Base-by-base conservation (phyloP, 1,140 invertebrate genomes). In the Vanessa atalanta region DNA sequence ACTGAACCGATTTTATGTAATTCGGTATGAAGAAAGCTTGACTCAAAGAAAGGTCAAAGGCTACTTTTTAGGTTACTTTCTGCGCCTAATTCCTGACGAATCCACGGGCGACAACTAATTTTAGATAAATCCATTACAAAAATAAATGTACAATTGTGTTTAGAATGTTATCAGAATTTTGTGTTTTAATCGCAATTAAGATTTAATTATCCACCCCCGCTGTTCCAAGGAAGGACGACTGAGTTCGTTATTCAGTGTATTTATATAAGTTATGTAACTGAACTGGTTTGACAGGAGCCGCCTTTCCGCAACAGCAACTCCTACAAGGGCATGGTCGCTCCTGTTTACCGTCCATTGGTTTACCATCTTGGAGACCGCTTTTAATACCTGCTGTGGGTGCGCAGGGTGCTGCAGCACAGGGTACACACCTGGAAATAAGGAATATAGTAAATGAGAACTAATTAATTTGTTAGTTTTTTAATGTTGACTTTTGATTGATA, bases 301-400 rank as follows among this genome's bases (percentile, higher is more conserved):
- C 79, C 63, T 92, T 90, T 3, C 88, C 88, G 57, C 89, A 91
- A 77, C 88, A 91, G 76, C 87, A 90, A 1, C 80, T 78, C 5
- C 84, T 75, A 73, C 88, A 91, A 0, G 80, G 83, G 65, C 88
- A 90, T 8, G 83, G 80, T 1, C 79, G 60, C 13, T 85, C 83
- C 67, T 87, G 86, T 53, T 80, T 78, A 0, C 85, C 86, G 50
- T 87, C 87, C 16, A 89, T 84, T 11, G 81, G 80, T 57, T 83
- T 79, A 3, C 82, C 86, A 65, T 88, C 87, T 31, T 79, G 82
- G 0, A 69, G 81, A 0, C 88, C 85, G 4, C 79, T 84, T 70
- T 88, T 89, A 57, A 88, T 76, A 14, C 88, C 87, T n/a, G 87
- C 83, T 14, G 84, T 80, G 13, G 75, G 79, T 0, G 83, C 84